Evolutionary conservation across 2,888 invertebrate species (phyloP), one percentile per base, ranked within the genome.

Genomic region (Ornithoptera priamus): DNA sequence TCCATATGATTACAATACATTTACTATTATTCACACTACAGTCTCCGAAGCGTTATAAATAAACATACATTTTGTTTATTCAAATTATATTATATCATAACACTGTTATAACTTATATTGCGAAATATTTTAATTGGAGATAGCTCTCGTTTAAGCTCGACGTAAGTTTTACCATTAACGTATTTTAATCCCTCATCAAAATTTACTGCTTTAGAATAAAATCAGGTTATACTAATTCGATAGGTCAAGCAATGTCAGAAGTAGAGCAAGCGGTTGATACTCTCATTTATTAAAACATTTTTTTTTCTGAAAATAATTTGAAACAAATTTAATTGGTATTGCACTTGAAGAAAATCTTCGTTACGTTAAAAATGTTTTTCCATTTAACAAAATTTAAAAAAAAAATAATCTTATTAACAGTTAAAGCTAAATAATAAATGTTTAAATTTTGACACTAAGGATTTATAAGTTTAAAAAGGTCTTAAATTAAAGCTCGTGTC

Each of bases 171-270:
- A 20, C 18, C 59, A 60, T 53, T 58, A 57, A 39, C n/a, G 58
- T 24, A 56, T 46, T 66, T 65, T 36, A 53, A 42, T 42, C 3
- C 20, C 59, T 68, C 57, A 58, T 65, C 57, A 62, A 65, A 36
- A 60, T 68, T 59, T 64, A 17, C 65, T 53, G 30, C 36, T 59
- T 59, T 12, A 58, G 39, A 53, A 57, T 24, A 50, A 66, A 69
- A 70, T 56, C 50, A 61, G 69, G 66, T 66, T 70, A 59, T 53
- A 70, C 62, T 65, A 46, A 65, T 65, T 69, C 57, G 36, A 65
- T 65, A 69, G 69, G 69, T 69, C 62, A 66, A 66, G 46, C 59
- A 59, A 63, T 30, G 61, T 22, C 22, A 57, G 46, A 66, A 62
- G 62, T 66, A 24, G 59, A 63, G 17, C 70, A 62, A 59, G 22